Conservation (phyloP, 2,888 invertebrate species). For the Ypsolopha sequella region DNA sequence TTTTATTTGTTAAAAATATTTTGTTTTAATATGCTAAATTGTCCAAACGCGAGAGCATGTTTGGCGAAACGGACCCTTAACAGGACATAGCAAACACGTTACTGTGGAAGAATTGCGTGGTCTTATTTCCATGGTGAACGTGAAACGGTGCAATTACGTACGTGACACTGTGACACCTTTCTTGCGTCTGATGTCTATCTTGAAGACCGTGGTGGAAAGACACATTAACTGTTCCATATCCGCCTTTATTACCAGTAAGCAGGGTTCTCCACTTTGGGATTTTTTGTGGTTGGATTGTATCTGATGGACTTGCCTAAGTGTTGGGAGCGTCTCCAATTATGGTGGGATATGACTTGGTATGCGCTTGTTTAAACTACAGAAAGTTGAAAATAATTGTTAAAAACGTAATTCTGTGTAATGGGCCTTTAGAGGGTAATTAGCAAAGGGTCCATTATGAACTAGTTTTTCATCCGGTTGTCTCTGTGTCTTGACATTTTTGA, state of each 20-base stretch:
- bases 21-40: too few species aligned
- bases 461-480: too few species aligned
- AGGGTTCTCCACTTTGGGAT: too few species aligned
- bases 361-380: background rate
- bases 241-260: too few species aligned
- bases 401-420: background rate
- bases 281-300: background rate
- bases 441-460: too few species aligned
- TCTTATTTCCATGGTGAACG: too few species aligned
- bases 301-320: constrained; percentile 14
- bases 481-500: too few species aligned
- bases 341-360: constrained; percentile 6
- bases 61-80: too few species aligned
- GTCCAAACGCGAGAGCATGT: too few species aligned
- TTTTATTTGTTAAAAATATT: too few species aligned
- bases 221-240: too few species aligned
- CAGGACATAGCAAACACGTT: background rate
- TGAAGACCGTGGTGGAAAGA: too few species aligned
- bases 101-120: background rate
- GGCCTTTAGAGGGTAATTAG: background rate
- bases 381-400: background rate
- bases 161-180: constrained; percentile 45
- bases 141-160: constrained; percentile 51
- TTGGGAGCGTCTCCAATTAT: constrained; percentile 53
- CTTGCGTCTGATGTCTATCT: background rate